These are phyloP conservation scores for Chanos chanos DNA, from an alignment of 2,797 vertebrate genomes.

Conservation along the genomic window DNA sequence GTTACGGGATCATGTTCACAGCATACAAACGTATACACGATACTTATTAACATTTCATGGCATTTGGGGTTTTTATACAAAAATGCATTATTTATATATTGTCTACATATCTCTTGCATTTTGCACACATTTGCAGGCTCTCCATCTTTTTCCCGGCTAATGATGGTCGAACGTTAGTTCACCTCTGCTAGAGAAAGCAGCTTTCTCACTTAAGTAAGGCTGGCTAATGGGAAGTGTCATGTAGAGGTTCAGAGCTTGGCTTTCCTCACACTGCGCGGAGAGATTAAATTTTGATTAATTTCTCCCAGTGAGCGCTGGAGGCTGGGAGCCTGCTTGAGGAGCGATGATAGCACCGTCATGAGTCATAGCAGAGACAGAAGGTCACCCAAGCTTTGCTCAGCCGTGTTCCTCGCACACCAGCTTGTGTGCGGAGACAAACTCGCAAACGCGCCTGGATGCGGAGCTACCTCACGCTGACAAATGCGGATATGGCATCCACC, in stretches of 20 bases:
- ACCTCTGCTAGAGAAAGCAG: too few species aligned
- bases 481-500: too few species aligned
- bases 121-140: background rate
- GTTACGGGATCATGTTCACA: too few species aligned
- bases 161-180: slow-evolving; percentile 4
- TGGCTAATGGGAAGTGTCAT: slow-evolving; percentile 43
- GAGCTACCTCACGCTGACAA: too few species aligned
- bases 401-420: background rate
- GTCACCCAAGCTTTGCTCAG: slow-evolving; percentile 10
- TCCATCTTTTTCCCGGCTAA: background rate
- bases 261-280: slow-evolving; percentile 26
- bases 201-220: slow-evolving; percentile 19
- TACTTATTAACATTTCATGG: too few species aligned
- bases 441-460: too few species aligned
- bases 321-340: slow-evolving; percentile 26
- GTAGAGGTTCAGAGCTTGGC: slow-evolving; percentile 25
- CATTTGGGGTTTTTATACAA: too few species aligned
- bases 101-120: too few species aligned
- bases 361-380: slow-evolving; percentile 31
- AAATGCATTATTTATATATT: too few species aligned
- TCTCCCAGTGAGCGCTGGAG: slow-evolving; percentile 21
- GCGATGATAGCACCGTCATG: slow-evolving; percentile 24
- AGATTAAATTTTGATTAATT: slow-evolving; percentile 53
- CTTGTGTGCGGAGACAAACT: too few species aligned
- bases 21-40: too few species aligned